Evolutionary conservation across 2,113 vertebrate genomes (phyloP), one percentile per base, ranked within the genome.

Genomic region (Phoenicopterus ruber): DNA sequence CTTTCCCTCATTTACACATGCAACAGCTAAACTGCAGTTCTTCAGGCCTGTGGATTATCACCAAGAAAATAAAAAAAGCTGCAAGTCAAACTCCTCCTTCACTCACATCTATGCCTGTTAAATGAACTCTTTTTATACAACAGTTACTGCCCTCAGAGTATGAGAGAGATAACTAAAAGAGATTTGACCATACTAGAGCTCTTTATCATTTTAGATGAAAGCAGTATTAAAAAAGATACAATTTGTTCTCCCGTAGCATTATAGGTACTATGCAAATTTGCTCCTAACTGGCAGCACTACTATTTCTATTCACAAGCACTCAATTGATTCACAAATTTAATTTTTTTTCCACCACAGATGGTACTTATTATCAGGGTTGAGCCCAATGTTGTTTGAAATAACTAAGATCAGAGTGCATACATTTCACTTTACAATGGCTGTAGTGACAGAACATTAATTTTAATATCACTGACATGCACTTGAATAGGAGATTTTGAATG

Each of bases 361-460:
- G 26, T 54, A 82, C 20, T 93, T 91, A 85, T 52, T 38, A 22
- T 49, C 80, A 96, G 28, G 55, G 55, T 67, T 90, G 46, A 91
- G 46, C 21, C 44, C 59, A 67, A 40, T 29, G 38, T 76, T 95
- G 42, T 86, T 81, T 88, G 71, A 90, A 93, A 67, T 77, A 90
- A 82, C 70, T 47, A 87, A 82, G 62, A 93, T 70, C 38, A 88
- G 59, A 82, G 47, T 7, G 11, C 34, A 52, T 12, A 83, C 34
- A 55, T 81, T 91, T 90, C 62, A 85, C 38, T 93, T 91, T 49
- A 70, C 32, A 86, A 81, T 38, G 42, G 40, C 42, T 47, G 21
- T 40, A 55, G 82, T 63, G 67, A 88, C 67, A 91, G 55, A 90
- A 77, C 21, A 81, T 92, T 88, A 73, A 87, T 90, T 95, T 95